These are phyloP conservation scores for Aptenodytes forsteri DNA, from an alignment of 2,113 vertebrate genomes.

Conservation along the genomic window DNA sequence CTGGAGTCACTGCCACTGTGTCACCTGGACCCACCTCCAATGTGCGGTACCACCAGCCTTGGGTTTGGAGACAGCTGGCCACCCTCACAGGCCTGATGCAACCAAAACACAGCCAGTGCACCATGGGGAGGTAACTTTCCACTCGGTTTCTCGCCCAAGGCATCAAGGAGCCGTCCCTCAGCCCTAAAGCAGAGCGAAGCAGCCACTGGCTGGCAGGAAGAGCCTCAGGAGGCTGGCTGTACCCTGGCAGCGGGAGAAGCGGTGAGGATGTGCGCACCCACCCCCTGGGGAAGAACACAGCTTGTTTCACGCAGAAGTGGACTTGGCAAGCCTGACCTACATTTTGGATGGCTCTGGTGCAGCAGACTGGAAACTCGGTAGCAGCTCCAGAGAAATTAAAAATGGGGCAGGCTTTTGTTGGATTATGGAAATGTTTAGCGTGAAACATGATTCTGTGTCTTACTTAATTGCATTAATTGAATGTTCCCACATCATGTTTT, in stretches of 20 bases:
- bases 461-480: constrained; percentile 18
- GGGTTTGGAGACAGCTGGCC: background rate
- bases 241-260: background rate
- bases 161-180: background rate
- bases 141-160: background rate
- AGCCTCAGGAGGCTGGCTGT: accelerated
- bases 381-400: constrained; percentile 16
- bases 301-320: background rate
- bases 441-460: background rate
- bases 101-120: background rate
- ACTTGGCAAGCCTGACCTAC: constrained; percentile 57
- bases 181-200: background rate
- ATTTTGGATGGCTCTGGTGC: constrained; percentile 45
- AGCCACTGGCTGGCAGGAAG: background rate
- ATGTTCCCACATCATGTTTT: background rate
- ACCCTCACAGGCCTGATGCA: accelerated
- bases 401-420: constrained; percentile 48
- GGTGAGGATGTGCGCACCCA: background rate
- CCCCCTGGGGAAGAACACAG: background rate
- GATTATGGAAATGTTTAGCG: constrained; percentile 10
- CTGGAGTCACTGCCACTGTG: background rate
- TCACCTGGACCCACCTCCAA: background rate
- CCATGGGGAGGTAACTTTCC: accelerated
- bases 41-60: background rate
- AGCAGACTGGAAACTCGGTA: constrained; percentile 56